Percentiles rank a stretch among this genome's conserved stretches.
Conservation (phyloP, 30 jellyfish, hydroid and myxozoan species). For the Hydractinia echinata region DNA sequence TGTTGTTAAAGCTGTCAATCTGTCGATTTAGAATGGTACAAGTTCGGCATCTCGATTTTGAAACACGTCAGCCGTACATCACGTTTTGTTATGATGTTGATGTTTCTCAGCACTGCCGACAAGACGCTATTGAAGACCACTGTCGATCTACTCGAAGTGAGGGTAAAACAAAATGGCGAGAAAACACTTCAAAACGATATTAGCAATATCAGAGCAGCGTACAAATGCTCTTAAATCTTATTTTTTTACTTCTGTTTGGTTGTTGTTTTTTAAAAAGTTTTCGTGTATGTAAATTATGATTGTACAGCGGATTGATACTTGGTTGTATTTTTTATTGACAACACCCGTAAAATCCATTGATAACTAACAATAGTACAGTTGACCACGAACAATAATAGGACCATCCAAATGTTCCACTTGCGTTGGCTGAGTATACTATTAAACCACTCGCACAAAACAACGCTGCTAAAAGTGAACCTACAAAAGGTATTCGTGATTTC, state of each 20-base stretch:
- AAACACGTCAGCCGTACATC: constrained; percentile 19
- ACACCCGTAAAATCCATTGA: neutral
- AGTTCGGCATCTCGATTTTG: constrained; percentile 14
- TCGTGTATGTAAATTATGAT: no score
- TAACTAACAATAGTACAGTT: neutral
- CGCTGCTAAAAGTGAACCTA: neutral
- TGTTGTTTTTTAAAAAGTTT: neutral
- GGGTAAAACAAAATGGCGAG: constrained; percentile 37
- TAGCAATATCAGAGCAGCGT: constrained; percentile 15
- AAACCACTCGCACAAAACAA: neutral
- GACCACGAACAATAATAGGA: neutral
- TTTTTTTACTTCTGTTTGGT: neutral
- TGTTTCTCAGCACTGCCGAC: constrained; percentile 34
- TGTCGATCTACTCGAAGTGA: constrained; percentile 20
- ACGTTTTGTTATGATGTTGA: constrained; percentile 27
- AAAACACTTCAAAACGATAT: constrained; percentile 9
- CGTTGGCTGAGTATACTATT: neutral
- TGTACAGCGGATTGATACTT: neutral
- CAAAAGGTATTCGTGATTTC: neutral
- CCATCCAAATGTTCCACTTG: neutral
- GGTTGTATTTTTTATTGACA: neutral
- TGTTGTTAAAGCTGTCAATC: neutral
- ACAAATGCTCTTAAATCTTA: neutral
- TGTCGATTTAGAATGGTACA: constrained; percentile 23
- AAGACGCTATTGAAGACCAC: constrained; percentile 29